These are phyloP conservation scores for Protosalanx chinensis DNA, from an alignment of 2,797 vertebrate genomes.

Conservation along the genomic window DNA sequence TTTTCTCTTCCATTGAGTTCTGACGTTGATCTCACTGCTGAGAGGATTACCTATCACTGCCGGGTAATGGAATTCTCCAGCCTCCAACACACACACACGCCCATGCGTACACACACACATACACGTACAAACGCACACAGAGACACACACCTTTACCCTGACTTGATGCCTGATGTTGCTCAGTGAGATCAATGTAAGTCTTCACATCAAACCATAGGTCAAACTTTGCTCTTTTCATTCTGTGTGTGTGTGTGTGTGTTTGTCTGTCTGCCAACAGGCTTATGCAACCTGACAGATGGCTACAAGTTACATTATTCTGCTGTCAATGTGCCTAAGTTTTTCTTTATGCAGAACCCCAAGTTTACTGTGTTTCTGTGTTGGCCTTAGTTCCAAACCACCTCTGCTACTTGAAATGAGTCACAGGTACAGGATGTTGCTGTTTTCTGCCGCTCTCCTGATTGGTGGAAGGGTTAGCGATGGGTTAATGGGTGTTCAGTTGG, in stretches of 20 bases:
- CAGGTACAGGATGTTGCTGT: not conserved
- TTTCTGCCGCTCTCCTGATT: not conserved
- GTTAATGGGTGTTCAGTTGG: not conserved
- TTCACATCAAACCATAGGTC: no score
- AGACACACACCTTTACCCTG: no score
- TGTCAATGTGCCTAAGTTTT: not conserved
- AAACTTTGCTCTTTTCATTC: not conserved
- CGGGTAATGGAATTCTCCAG: conserved; percentile 2
- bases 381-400: not conserved
- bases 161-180: no score
- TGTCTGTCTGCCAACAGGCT: not conserved
- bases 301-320: not conserved
- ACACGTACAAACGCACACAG: no score
- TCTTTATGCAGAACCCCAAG: not conserved
- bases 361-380: not conserved
- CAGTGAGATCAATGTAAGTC: no score
- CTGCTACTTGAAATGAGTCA: not conserved
- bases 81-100: not conserved
- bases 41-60: not conserved
- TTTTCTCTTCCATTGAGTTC: conserved; percentile 3
- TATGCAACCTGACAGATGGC: not conserved
- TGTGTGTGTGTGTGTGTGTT: not conserved
- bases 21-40: not conserved
- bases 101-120: no score
- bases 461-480: not conserved